Evolutionary conservation across 2,113 vertebrate genomes (phyloP), one percentile per base, ranked within the genome.

Genomic region (Misgurnus mizolepis): DNA sequence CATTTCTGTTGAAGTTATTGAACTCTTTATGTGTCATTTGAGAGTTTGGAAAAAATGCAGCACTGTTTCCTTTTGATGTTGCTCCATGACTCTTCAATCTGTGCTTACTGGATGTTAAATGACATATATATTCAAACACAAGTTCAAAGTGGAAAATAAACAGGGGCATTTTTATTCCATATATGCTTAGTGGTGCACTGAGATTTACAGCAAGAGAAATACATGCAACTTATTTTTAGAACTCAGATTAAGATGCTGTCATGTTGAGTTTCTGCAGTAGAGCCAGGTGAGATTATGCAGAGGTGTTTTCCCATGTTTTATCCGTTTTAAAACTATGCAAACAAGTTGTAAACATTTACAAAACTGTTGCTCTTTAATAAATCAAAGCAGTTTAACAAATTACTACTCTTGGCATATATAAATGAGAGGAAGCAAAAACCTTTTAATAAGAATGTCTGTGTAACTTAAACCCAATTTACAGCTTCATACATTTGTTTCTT

Each of bases 21-120:
- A 82, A 80, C 27, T 88, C 79, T 84, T 84, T 79, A 83, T 73
- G 65, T 78, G 22, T 88, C 86, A 80, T 77, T 73, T 68, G 82
- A 87, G 81, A 69, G 12, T 81, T 65, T 80, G 12, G 69, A 64
- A 70, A 78, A 74, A 64, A 68, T 78, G 5, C 40, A 81, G 27
- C 22, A 49, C 15, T 60, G 34, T 55, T 74, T 65, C 85, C 82
- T 84, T 89, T 83, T 85, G 84, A 80, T 80, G 78, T 15, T 2
- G 9, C 55, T 73, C 66, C 76, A 80, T 56, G 27, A 12, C 9
- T 43, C 71, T 85, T 86, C 55, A 88, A 82, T 76, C 34, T 41
- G 27, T 62, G 22, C 10, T 7, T 15, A 49, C 41, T 22, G 15
- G 17, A 49, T 80, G 58, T 15, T 43, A 40, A 18, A 68, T 41